Base-by-base conservation (phyloP, 2,888 invertebrate genomes). In the Tenthredo scrophulariae region DNA sequence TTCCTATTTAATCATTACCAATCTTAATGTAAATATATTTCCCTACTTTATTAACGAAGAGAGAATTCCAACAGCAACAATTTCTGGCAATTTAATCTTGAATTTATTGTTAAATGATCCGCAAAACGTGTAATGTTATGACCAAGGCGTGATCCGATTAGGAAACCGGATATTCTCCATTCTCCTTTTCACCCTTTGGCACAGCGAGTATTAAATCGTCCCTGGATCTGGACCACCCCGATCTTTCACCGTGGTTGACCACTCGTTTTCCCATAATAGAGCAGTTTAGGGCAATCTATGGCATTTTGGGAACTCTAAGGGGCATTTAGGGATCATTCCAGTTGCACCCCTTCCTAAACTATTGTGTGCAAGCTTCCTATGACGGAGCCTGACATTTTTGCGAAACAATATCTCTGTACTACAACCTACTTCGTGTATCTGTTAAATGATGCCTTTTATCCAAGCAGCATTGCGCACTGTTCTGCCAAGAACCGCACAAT, bases 241-340 rank as follows among this genome's bases (percentile, higher is more conserved):
- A 83, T 83, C 40, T 83, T 83, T 67, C 67, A 40, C 29, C 50
- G 46, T 9, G 40, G 50, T 67, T 83, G 83, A 46, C 70, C 83
- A 70, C 67, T 83, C 83, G 83, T 67, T 67, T 70, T 70, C 83
- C 83, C 83, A 83, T 67, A 67, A 83, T 65, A 83, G 83, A 83
- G 37, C 67, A 67, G 65, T 83, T 67, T 50, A 46, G 83, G 83
- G 26, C 40, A 83, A 67, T 83, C 83, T 67, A 70, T 43, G 33
- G 67, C 65, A 67, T 83, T 83, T 58, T 29, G 10, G 67, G 65
- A 29, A 83, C 65, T 18, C 5, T 80, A 26, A 43, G 18, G 40
- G 62, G 26, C 80, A 40, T 80, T 62, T 43, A 26, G 50, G 58
- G 62, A 80, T 40, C 80, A 43, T 22, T 40, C 26, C 13, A 65